phyloP scores from a whole-genome alignment of 2,888 invertebrate genomes.

The Microplitis manilae region DNA sequence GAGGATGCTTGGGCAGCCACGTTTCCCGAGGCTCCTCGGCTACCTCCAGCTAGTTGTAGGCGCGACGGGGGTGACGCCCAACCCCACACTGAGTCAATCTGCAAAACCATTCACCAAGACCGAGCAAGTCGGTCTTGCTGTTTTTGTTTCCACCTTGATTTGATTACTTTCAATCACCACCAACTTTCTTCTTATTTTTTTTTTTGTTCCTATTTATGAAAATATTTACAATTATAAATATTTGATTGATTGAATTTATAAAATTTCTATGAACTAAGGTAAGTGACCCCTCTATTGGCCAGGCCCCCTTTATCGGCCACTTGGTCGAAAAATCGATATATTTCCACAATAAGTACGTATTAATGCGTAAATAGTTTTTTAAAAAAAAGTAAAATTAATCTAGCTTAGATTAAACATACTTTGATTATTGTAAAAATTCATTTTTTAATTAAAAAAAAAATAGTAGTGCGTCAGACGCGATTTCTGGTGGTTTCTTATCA shows the following conservation, averaged over 20 bases:
- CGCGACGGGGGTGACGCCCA: slow-evolving; percentile 94
- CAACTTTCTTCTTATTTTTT: background rate
- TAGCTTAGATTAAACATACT: no score
- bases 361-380: no score
- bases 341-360: no score
- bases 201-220: background rate
- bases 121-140: slow-evolving; percentile 49
- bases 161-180: background rate
- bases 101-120: slow-evolving; percentile 72
- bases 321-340: no score
- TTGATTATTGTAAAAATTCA: no score
- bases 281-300: no score
- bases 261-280: background rate
- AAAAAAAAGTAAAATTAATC: no score
- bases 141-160: slow-evolving; percentile 12
- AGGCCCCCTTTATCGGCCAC: no score
- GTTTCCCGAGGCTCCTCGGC: slow-evolving; percentile 67
- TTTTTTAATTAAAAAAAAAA: no score
- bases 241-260: background rate
- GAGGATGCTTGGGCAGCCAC: slow-evolving; percentile 61
- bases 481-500: no score
- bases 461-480: no score
- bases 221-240: background rate
- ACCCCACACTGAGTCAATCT: slow-evolving; percentile 97
- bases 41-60: slow-evolving; percentile 81